phyloP scores from a whole-genome alignment of 2,888 invertebrate genomes.

The Rhynchonema sp. region DNA sequence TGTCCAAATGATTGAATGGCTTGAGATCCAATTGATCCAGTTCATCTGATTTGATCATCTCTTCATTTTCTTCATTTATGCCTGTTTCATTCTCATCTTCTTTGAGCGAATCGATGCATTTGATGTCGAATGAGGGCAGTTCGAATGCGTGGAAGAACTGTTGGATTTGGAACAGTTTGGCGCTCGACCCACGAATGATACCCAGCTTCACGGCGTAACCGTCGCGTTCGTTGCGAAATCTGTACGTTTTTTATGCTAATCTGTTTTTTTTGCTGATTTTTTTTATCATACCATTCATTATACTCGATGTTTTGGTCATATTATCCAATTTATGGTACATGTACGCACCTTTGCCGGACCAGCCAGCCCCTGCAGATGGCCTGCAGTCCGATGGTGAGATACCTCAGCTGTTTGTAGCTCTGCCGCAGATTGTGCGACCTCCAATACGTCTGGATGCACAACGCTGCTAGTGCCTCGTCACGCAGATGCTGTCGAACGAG shows the following conservation, averaged over 20 bases:
- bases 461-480: conserved; percentile 32
- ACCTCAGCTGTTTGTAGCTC: conserved; percentile 46
- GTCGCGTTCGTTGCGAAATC: neutral
- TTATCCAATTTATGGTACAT: neutral
- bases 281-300: no score
- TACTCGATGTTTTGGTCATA: neutral
- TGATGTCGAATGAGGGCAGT: conserved; percentile 19
- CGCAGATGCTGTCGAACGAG: conserved; percentile 39
- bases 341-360: conserved; percentile 36
- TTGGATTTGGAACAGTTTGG: conserved; percentile 5
- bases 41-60: no score
- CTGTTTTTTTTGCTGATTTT: no score
- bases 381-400: conserved; percentile 39
- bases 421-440: conserved; percentile 46
- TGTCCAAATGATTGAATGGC: no score
- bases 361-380: conserved; percentile 49
- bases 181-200: neutral
- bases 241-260: no score
- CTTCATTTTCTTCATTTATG: no score
- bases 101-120: neutral
- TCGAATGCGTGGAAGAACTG: conserved; percentile 14
- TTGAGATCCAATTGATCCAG: no score
- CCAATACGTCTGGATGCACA: conserved; percentile 58
- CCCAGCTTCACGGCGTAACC: neutral
- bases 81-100: no score